phyloP scores from a whole-genome alignment of 2,797 vertebrate genomes.

The Sebastes variabilis region DNA sequence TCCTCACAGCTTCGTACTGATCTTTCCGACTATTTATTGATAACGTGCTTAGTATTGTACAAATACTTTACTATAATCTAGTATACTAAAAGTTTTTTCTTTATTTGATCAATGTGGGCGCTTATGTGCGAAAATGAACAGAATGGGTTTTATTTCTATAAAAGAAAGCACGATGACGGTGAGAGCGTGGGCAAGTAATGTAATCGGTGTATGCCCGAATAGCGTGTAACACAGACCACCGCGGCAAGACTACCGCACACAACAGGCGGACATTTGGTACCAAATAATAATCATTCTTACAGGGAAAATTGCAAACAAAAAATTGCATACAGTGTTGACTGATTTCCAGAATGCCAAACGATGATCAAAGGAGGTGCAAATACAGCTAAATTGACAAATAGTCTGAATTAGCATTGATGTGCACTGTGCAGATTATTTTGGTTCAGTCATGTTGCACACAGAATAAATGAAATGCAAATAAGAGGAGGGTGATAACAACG shows the following conservation, averaged over 20 bases:
- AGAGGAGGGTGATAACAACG: not conserved
- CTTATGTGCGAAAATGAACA: rapidly evolving
- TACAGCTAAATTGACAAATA: not conserved
- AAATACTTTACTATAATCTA: no score
- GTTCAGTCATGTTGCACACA: not conserved
- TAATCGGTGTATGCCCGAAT: no score
- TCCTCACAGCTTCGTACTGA: no score
- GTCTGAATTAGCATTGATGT: not conserved
- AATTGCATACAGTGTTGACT: not conserved
- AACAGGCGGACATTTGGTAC: not conserved
- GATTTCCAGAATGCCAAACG: not conserved
- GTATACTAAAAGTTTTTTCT: no score
- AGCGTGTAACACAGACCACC: no score
- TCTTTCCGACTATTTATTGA: no score
- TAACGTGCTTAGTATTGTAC: no score
- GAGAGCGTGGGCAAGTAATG: no score
- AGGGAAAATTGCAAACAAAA: not conserved
- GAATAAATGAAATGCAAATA: not conserved
- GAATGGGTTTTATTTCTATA: no score
- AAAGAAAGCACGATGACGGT: no score
- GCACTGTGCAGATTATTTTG: not conserved
- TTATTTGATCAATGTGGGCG: no score
- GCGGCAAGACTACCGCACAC: not conserved
- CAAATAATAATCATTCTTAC: not conserved
- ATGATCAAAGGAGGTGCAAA: not conserved